Evolutionary conservation across 2,888 invertebrate genomes (phyloP).

Genomic region (Hirtodrosophila duncani): DNA sequence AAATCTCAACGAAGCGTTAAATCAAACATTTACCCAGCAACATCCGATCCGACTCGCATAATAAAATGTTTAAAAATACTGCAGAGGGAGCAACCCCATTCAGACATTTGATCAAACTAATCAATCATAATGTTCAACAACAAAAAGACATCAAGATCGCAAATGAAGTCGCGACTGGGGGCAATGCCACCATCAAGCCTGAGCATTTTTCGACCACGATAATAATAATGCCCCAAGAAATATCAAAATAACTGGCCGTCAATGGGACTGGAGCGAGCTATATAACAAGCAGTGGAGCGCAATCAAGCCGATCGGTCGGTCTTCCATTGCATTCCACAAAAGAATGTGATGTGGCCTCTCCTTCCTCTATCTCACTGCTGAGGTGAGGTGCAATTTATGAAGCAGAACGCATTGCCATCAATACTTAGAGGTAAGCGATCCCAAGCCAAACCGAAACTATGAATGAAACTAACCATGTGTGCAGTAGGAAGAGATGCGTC

Average conservation of each 20-base stretch:
- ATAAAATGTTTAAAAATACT: background rate
- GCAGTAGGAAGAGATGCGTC: too few relatives aligned
- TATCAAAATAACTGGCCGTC: slow-evolving; percentile 3
- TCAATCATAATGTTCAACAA: slow-evolving; percentile 61
- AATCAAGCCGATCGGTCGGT: slow-evolving; percentile 36
- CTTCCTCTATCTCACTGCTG: too few relatives aligned
- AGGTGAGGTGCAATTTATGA: slow-evolving; percentile 45
- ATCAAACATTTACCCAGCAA: slow-evolving; percentile 53
- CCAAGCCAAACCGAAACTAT: slow-evolving; percentile 35
- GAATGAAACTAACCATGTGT: slow-evolving; percentile 52
- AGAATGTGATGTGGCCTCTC: too few relatives aligned
- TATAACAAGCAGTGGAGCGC: slow-evolving; percentile 29
- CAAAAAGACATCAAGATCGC: slow-evolving; percentile 30
- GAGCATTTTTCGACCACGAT: slow-evolving; percentile 19
- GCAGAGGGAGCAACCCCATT: background rate
- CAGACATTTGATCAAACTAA: slow-evolving; percentile 52
- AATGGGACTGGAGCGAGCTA: slow-evolving; percentile 21
- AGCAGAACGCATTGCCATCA: slow-evolving; percentile 34
- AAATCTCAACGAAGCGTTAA: slow-evolving; percentile 47
- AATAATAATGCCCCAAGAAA: slow-evolving; percentile 27
- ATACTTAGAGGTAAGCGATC: too few relatives aligned
- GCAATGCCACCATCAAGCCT: slow-evolving; percentile 36
- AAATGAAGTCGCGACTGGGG: slow-evolving; percentile 13
- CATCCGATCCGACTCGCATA: too few relatives aligned
- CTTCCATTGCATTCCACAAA: slow-evolving; percentile 1